phyloP scores from a whole-genome alignment of 2,888 invertebrate genomes.

The Hirtodrosophila trivittata region DNA sequence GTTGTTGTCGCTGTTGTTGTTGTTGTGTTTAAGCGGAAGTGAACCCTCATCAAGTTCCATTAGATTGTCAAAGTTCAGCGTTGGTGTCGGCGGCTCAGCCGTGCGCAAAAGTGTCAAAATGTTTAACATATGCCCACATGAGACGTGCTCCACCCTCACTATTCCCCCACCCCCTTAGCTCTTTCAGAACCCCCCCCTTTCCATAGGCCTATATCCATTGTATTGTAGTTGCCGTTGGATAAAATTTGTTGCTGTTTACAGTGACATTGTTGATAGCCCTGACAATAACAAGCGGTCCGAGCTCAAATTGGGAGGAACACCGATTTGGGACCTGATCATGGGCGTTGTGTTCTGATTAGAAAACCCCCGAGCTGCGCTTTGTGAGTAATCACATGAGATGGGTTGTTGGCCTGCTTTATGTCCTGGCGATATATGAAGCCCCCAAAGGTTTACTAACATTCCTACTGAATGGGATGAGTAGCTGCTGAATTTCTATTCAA shows the following conservation, averaged over 20 bases:
- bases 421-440: not conserved
- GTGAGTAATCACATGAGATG: slow-evolving; percentile 58
- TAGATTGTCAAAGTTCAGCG: slow-evolving; percentile 64
- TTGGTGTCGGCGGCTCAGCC: slow-evolving; percentile 46
- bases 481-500: too few species aligned
- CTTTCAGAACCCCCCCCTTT: not conserved
- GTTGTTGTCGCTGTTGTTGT: slow-evolving; percentile 5
- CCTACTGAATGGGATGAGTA: too few species aligned
- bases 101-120: slow-evolving; percentile 77
- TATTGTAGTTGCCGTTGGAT: slow-evolving; percentile 26
- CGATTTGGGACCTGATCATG: slow-evolving; percentile 43
- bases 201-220: slow-evolving; percentile 2
- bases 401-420: slow-evolving; percentile 51
- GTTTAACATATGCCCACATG: slow-evolving; percentile 76
- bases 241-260: slow-evolving; percentile 43
- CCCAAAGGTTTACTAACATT: too few species aligned
- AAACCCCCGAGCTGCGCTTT: slow-evolving; percentile 27
- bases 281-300: slow-evolving; percentile 66
- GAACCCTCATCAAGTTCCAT: slow-evolving; percentile 68
- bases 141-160: slow-evolving; percentile 33
- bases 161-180: not conserved
- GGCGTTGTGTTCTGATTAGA: slow-evolving; percentile 43
- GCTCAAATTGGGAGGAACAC: slow-evolving; percentile 16
- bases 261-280: slow-evolving; percentile 73
- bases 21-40: slow-evolving; percentile 29